These are phyloP conservation scores for Phymastichus coffea DNA, from an alignment of 1,140 invertebrate species.

Conservation along the genomic window DNA sequence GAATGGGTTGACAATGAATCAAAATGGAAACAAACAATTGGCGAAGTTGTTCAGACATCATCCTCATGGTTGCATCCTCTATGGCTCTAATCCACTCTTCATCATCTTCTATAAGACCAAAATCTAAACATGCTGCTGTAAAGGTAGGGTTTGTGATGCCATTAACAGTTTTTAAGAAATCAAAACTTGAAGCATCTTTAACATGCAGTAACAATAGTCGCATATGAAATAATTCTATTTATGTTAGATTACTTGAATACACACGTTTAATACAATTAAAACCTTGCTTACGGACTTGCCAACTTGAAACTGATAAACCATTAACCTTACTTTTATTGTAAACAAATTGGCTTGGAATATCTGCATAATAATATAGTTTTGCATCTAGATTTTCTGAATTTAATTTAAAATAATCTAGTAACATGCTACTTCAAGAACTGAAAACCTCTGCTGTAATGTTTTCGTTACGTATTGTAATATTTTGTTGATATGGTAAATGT, in stretches of 20 bases:
- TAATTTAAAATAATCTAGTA: no score
- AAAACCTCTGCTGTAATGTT: neutral
- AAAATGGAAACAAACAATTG: constrained; percentile 21
- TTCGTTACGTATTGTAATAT: neutral
- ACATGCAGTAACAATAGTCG: constrained; percentile 24
- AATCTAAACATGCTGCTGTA: constrained; percentile 35
- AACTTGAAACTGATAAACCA: neutral
- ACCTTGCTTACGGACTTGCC: constrained; percentile 13
- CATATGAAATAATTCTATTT: constrained; percentile 41
- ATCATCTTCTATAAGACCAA: constrained; percentile 40
- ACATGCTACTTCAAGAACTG: constrained; percentile 23
- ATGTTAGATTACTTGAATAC: constrained; percentile 26
- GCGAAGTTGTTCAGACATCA: constrained; percentile 19
- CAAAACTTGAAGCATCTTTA: constrained; percentile 40
- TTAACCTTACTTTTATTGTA: neutral
- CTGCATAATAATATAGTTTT: constrained; percentile 2
- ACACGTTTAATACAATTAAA: constrained; percentile 20
- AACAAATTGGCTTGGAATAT: neutral
- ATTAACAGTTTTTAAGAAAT: constrained; percentile 42
- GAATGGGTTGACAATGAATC: no score
- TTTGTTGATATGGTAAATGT: constrained; percentile 9
- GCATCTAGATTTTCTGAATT: constrained; percentile 11
- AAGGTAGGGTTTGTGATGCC: constrained; percentile 34
- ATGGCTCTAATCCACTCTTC: no score
- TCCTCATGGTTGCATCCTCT: constrained; percentile 6